A percentile compares a stretch with the other conserved stretches of the same genome.
These are phyloP conservation scores for Hypanus sabinus DNA, from an alignment of 2,113 vertebrate species.

Conservation along the genomic window DNA sequence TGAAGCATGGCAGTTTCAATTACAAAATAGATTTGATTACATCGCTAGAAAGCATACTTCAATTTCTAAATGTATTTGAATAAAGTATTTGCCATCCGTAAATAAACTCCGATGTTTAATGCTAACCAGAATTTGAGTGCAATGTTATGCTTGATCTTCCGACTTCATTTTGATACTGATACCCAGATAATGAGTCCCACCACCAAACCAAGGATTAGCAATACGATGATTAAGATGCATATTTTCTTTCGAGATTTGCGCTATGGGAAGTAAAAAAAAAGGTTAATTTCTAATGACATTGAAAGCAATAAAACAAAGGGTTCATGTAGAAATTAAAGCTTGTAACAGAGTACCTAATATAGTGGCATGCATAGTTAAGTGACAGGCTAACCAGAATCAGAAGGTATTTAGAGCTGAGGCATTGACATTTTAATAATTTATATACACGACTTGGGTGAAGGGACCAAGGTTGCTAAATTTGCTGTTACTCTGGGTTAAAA, in stretches of 20 bases:
- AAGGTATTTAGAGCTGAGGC: too few species aligned
- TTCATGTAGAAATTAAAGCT: background rate
- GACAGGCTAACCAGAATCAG: too few species aligned
- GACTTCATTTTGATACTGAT: conserved; percentile 35
- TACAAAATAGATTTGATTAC: background rate
- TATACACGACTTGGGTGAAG: too few species aligned
- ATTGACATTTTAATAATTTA: too few species aligned
- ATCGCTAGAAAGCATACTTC: conserved; percentile 4
- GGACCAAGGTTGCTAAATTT: too few species aligned
- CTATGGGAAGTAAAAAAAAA: conserved; percentile 52
- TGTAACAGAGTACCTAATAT: too few species aligned
- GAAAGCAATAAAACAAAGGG: background rate
- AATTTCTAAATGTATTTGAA: conserved; percentile 14
- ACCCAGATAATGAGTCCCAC: conserved; percentile 71
- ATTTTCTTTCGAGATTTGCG: conserved; percentile 88
- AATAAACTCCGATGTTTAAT: conserved; percentile 8
- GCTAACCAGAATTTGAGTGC: background rate
- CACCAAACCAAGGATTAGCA: conserved; percentile 57
- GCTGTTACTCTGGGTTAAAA: too few species aligned
- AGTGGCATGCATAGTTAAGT: too few species aligned
- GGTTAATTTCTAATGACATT: background rate
- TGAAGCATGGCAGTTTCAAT: background rate
- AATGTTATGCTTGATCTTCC: background rate
- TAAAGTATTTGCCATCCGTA: conserved; percentile 19
- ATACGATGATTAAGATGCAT: conserved; percentile 72